These are phyloP conservation scores for Cirrhinus molitorella DNA, from an alignment of 2,797 vertebrate species.

Conservation along the genomic window DNA sequence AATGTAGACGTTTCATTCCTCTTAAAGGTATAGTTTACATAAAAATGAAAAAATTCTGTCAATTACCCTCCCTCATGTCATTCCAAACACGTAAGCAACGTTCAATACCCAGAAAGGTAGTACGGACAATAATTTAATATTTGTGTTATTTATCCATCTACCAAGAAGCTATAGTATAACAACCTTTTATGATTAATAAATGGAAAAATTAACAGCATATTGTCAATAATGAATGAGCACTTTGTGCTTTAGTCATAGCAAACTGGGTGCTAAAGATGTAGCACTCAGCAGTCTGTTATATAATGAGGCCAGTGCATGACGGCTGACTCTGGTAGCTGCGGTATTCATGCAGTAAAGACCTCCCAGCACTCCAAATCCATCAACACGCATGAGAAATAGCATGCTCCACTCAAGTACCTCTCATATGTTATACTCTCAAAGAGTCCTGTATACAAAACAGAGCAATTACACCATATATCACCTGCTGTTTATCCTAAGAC, in stretches of 20 bases:
- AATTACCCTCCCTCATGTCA: no score
- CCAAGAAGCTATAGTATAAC: not conserved
- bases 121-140: not conserved
- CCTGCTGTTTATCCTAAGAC: conserved; percentile 29
- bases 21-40: not conserved
- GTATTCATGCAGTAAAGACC: conserved; percentile 9
- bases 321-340: not conserved
- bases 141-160: no score
- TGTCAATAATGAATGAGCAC: conserved; percentile 34
- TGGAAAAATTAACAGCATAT: not conserved
- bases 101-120: no score
- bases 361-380: conserved; percentile 13
- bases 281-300: not conserved
- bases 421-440: conserved; percentile 35
- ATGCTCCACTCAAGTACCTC: not conserved
- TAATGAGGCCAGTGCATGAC: not conserved
- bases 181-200: not conserved
- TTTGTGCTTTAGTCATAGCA: conserved; percentile 17
- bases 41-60: no score
- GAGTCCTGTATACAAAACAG: conserved; percentile 28
- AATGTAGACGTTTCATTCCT: not conserved
- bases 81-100: no score
- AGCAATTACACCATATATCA: conserved; percentile 19
- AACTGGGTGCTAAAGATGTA: not conserved
- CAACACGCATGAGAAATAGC: not conserved